phyloP scores from a whole-genome alignment of 2,797 vertebrate genomes.

The Paguma larvata region DNA sequence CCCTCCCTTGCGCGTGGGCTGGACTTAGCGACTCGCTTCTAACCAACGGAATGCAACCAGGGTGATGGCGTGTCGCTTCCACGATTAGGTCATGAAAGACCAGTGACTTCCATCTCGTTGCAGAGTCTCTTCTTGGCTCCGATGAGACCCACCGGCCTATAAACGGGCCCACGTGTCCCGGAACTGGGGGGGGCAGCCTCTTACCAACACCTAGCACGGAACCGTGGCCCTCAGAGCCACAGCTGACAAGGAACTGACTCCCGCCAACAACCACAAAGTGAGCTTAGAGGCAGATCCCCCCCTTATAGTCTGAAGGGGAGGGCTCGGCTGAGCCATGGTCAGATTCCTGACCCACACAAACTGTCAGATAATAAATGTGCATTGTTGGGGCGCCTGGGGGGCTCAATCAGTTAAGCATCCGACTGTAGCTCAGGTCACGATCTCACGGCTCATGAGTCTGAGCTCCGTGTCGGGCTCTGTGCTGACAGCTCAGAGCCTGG shows the following conservation, averaged over 20 bases:
- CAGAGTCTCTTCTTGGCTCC: neutral
- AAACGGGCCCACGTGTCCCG: neutral
- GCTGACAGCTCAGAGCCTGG: too few relatives aligned
- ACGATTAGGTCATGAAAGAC: neutral
- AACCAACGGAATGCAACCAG: neutral
- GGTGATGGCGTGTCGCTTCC: neutral
- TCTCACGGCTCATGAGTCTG: too few relatives aligned
- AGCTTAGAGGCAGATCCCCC: neutral
- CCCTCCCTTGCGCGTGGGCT: too few relatives aligned
- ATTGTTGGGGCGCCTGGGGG: too few relatives aligned
- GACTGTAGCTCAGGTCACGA: too few relatives aligned
- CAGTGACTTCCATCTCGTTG: neutral
- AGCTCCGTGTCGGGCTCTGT: too few relatives aligned
- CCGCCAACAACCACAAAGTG: neutral
- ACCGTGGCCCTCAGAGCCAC: neutral
- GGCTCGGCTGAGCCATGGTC: neutral
- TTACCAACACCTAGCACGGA: neutral
- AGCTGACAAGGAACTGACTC: neutral
- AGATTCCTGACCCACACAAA: neutral
- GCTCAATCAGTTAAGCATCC: too few relatives aligned
- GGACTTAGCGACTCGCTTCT: neutral
- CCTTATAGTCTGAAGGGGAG: neutral
- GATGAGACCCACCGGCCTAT: too few relatives aligned
- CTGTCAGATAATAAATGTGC: neutral
- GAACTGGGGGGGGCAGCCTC: neutral